Base-by-base conservation (phyloP, 1,140 invertebrate genomes). In the Capitella teleta region DNA sequence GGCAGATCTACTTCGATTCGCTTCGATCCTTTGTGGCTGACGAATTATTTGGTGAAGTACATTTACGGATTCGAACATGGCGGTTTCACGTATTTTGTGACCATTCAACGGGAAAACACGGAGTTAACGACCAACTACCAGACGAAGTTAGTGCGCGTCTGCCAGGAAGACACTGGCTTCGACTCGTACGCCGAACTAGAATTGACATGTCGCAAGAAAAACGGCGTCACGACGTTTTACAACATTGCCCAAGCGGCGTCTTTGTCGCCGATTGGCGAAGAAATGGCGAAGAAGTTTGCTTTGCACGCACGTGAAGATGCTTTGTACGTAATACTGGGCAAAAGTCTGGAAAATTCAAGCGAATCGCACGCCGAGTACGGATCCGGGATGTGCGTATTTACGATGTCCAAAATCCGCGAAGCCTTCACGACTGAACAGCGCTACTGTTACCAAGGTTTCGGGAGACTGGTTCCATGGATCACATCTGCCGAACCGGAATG, bases 121-220 rank as follows among this genome's bases (percentile, higher is more conserved):
- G 34, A 16, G 10, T 23, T 46, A 14, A 21, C 34, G 12, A 45
- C 34, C 0, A 3, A 14, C 16, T 53, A 49, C n/a, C 56, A 61
- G 23, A 60, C 58, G 8, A 37, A 55, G 10, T 42, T 66, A 16
- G 58, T 45, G 1, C 42, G 64, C 23, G 41, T 66, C 10, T 64
- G 63, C 47, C 41, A 48, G 1, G 21, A 53, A 3, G 63, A 66
- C 38, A 34, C 38, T 1, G 32, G 34, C 14, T 62, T 62, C 42
- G 52, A 54, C 37, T 64, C 64, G 1, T 66, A 66, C 52, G 57
- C 59, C 0, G 64, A 66, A 34, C 43, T 66, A 1, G 44, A 40
- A 38, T 30, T 66, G 5, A 28, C 21, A 2, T 66, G 63, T 34
- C 38, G 51, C 1, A 51, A 46, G n/a, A 50, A 49, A 12, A 19